Evolutionary conservation across 1,140 invertebrate genomes (phyloP).

Genomic region (Onthophagus taurus): DNA sequence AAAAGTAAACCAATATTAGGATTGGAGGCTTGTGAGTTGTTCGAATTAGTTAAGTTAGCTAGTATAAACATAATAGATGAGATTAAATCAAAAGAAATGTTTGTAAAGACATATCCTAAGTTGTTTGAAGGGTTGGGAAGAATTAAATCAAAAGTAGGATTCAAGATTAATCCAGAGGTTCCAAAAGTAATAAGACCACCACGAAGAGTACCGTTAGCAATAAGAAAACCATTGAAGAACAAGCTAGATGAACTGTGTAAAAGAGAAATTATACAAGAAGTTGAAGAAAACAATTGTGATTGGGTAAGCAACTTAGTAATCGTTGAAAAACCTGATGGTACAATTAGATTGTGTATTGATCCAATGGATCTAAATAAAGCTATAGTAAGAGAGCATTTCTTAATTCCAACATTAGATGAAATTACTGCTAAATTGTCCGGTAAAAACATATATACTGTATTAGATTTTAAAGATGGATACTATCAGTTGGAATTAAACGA

Average conservation of each 20-base stretch:
- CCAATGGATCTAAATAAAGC: conserved; percentile 3
- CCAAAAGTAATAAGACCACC: conserved; percentile 1
- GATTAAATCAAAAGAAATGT: no score
- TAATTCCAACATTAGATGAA: conserved; percentile 5
- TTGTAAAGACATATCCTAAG: no score
- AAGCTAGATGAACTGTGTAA: conserved; percentile 1
- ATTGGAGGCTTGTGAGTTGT: no score
- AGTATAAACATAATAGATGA: no score
- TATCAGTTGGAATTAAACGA: conserved; percentile 20
- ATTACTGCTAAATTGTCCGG: conserved; percentile 4
- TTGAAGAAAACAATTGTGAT: background rate
- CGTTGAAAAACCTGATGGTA: background rate
- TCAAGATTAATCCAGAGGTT: no score
- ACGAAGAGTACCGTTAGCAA: conserved; percentile 8
- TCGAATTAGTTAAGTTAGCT: no score
- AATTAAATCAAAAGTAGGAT: no score
- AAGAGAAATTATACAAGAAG: background rate
- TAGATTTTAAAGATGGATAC: no score
- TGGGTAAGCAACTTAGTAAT: background rate
- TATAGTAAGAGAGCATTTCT: background rate
- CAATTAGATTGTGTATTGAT: background rate
- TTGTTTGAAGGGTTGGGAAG: no score
- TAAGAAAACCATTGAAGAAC: conserved; percentile 7
- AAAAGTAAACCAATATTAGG: no score
- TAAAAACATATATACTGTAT: conserved; percentile 16